phyloP scores from a whole-genome alignment of 2,888 invertebrate genomes.

The Ceraclea dissimilis region DNA sequence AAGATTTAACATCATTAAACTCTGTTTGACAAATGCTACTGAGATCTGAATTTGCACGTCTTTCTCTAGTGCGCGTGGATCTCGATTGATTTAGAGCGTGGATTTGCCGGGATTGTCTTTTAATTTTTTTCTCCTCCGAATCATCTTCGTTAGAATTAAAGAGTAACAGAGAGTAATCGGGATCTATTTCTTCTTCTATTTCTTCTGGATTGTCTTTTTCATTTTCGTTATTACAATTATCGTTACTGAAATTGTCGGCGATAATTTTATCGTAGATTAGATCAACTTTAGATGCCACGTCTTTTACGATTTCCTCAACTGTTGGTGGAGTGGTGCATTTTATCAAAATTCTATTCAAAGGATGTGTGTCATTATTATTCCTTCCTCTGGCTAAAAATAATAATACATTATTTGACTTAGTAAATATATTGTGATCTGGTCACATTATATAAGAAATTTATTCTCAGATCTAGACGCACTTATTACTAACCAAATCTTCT shows the following conservation, averaged over 20 bases:
- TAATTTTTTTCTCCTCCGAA: not conserved
- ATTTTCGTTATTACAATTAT: conserved; percentile 27
- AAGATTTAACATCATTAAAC: not conserved
- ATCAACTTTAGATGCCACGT: conserved; percentile 36
- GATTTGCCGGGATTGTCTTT: not conserved
- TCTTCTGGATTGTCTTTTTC: conserved; percentile 12
- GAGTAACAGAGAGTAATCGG: conserved; percentile 11
- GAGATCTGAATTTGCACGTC: not conserved
- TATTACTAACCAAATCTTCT: not conserved
- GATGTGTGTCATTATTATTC: conserved; percentile 12
- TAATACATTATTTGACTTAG: not conserved
- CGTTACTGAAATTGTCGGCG: conserved; percentile 26
- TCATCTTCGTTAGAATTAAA: not conserved
- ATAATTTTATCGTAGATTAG: conserved; percentile 36
- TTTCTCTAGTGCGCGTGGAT: not conserved
- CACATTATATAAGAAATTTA: too few relatives aligned
- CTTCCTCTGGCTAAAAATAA: conserved; percentile 8
- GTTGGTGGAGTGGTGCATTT: conserved; percentile 32
- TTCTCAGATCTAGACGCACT: too few relatives aligned
- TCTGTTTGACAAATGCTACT: not conserved
- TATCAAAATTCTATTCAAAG: conserved; percentile 29
- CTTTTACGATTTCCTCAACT: conserved; percentile 34
- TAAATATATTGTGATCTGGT: not conserved
- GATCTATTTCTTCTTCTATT: conserved; percentile 13
- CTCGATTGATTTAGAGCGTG: not conserved